Evolutionary conservation across 2,797 vertebrate genomes (phyloP).

Genomic region (Dicrostonyx torquatus): DNA sequence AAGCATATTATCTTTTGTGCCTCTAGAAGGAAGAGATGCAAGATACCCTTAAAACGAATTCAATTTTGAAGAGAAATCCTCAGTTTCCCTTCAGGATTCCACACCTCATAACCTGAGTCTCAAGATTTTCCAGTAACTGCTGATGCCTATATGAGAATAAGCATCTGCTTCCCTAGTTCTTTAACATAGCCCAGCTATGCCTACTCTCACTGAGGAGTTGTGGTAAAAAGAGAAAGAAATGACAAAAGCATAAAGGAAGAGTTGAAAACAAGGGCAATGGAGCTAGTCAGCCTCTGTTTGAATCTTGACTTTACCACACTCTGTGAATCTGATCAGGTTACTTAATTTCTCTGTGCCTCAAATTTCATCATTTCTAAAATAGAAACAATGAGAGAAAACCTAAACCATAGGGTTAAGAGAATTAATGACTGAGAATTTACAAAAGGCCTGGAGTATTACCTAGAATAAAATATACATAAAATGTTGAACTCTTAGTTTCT

Average conservation of each 20-base stretch:
- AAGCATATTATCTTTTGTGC: background rate
- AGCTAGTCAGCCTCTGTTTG: background rate
- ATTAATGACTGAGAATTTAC: constrained; percentile 4
- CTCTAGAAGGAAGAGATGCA: background rate
- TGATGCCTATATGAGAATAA: constrained; percentile 21
- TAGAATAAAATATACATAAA: background rate
- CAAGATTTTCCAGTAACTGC: constrained; percentile 6
- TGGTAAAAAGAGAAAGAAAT: constrained; percentile 35
- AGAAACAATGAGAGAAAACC: background rate
- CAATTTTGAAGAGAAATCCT: background rate
- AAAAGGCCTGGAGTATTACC: constrained; percentile 15
- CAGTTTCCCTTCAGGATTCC: background rate
- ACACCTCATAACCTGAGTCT: background rate
- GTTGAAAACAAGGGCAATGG: constrained; percentile 30
- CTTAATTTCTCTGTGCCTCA: constrained; percentile 26
- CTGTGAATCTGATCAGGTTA: constrained; percentile 31
- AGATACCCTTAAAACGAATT: constrained; percentile 16
- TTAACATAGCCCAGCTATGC: background rate
- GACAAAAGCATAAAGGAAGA: constrained; percentile 20
- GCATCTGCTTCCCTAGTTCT: background rate
- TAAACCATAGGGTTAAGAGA: background rate
- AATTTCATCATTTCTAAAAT: constrained; percentile 30
- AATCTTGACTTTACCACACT: constrained; percentile 19
- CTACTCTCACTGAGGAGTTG: background rate
- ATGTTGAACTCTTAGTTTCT: background rate